phyloP scores from a whole-genome alignment of 2,113 vertebrate genomes.

The Bungarus multicinctus region DNA sequence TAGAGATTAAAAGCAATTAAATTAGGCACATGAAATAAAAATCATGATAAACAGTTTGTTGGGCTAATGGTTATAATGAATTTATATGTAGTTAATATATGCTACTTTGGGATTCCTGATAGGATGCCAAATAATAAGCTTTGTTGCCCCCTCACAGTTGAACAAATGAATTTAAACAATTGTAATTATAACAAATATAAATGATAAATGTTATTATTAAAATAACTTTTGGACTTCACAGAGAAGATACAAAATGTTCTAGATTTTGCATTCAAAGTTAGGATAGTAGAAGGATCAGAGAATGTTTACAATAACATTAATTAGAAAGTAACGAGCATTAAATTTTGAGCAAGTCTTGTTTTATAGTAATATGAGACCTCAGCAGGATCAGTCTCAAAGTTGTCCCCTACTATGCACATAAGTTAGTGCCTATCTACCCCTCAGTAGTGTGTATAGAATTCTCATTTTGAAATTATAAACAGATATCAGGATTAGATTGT shows the following conservation, averaged over 20 bases:
- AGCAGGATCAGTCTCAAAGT: not conserved
- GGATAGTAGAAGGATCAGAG: not conserved
- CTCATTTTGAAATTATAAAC: not conserved
- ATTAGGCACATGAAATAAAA: not conserved
- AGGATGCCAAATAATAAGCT: not conserved
- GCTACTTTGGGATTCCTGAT: not conserved
- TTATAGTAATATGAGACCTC: not conserved
- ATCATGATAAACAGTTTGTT: rapidly evolving
- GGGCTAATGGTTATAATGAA: not conserved
- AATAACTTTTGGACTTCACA: not conserved
- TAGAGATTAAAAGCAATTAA: not conserved
- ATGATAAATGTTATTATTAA: constrained; percentile 11
- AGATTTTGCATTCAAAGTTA: not conserved
- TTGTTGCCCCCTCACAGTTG: not conserved
- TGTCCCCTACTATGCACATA: not conserved
- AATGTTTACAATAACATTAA: not conserved
- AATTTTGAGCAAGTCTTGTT: not conserved
- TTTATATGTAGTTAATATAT: not conserved
- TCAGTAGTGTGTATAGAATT: not conserved
- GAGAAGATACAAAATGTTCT: not conserved
- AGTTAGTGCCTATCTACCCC: not conserved
- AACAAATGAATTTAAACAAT: constrained; percentile 13
- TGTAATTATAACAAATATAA: not conserved
- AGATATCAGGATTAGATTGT: not conserved
- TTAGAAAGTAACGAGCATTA: not conserved